These are phyloP conservation scores for Flabesymbios commensalis DNA, from an alignment of 2,888 invertebrate genomes.

Conservation along the genomic window DNA sequence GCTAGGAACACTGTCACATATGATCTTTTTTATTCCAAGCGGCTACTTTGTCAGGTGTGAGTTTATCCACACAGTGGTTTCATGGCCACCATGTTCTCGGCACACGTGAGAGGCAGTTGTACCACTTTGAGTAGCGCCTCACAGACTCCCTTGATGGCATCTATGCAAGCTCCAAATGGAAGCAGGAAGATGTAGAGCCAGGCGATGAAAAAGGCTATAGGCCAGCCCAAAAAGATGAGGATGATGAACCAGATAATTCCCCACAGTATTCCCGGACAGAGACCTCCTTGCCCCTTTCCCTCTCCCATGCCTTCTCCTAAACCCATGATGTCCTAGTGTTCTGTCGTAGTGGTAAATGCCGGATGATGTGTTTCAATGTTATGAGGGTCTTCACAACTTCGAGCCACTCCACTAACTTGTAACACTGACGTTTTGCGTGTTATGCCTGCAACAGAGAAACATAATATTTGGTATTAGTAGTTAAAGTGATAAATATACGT, in stretches of 20 bases:
- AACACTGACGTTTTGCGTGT: too few relatives aligned
- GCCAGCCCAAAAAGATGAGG: conserved; percentile 26
- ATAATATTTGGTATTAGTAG: too few relatives aligned
- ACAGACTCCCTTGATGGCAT: conserved; percentile 28
- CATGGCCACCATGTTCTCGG: conserved; percentile 45
- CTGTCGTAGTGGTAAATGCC: too few relatives aligned
- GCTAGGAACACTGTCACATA: too few relatives aligned
- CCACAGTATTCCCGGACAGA: conserved; percentile 45
- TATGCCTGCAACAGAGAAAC: too few relatives aligned
- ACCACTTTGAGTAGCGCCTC: conserved; percentile 42
- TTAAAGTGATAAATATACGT: too few relatives aligned
- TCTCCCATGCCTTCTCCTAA: neutral
- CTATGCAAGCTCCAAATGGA: conserved; percentile 40
- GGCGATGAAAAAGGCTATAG: conserved; percentile 39
- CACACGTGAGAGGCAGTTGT: conserved; percentile 43
- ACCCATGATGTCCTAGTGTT: too few relatives aligned
- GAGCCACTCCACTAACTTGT: too few relatives aligned
- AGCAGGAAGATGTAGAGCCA: conserved; percentile 44
- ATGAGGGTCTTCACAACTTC: too few relatives aligned
- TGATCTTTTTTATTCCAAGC: too few relatives aligned
- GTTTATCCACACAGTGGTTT: conserved; percentile 41
- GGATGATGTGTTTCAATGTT: too few relatives aligned
- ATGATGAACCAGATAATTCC: conserved; percentile 40
- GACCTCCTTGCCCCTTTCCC: conserved; percentile 22
- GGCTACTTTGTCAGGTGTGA: too few relatives aligned